phyloP scores from a whole-genome alignment of 2,113 vertebrate species.

The Thymallus thymallus region DNA sequence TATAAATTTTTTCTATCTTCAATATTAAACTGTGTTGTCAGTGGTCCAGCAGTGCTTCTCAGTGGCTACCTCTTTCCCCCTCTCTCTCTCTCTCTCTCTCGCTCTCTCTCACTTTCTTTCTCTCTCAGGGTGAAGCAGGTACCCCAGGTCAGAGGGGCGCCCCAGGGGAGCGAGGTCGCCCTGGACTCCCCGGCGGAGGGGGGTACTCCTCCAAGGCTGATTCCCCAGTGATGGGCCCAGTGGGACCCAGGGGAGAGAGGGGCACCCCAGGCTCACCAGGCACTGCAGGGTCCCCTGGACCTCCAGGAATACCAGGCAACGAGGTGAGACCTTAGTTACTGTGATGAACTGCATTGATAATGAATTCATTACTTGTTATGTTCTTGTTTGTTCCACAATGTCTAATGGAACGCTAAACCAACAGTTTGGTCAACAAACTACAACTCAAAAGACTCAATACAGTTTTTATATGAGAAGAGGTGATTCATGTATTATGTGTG shows the following conservation, averaged over 20 bases:
- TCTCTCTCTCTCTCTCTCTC: background rate
- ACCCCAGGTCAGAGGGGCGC: slow-evolving; percentile 78
- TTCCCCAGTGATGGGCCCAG: slow-evolving; percentile 81
- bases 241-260: slow-evolving; percentile 85
- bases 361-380: no score
- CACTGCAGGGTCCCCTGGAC: slow-evolving; percentile 73
- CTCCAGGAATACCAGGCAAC: slow-evolving; percentile 81
- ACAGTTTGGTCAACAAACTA: no score
- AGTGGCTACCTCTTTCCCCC: background rate
- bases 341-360: no score
- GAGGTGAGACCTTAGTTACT: slow-evolving; percentile 74
- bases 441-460: no score
- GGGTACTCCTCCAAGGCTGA: slow-evolving; percentile 79
- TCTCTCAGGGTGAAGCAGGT: slow-evolving; percentile 84
- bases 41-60: no score
- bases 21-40: no score
- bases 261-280: slow-evolving; percentile 82
- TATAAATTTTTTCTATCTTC: no score
- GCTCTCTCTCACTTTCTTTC: background rate
- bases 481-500: no score
- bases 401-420: no score
- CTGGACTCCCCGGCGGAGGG: slow-evolving; percentile 82
- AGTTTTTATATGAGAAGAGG: no score
- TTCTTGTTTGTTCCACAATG: no score
- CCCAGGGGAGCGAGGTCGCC: slow-evolving; percentile 87